Evolutionary conservation across 2,113 vertebrate species (phyloP).

Genomic region (Corvus moneduloides): DNA sequence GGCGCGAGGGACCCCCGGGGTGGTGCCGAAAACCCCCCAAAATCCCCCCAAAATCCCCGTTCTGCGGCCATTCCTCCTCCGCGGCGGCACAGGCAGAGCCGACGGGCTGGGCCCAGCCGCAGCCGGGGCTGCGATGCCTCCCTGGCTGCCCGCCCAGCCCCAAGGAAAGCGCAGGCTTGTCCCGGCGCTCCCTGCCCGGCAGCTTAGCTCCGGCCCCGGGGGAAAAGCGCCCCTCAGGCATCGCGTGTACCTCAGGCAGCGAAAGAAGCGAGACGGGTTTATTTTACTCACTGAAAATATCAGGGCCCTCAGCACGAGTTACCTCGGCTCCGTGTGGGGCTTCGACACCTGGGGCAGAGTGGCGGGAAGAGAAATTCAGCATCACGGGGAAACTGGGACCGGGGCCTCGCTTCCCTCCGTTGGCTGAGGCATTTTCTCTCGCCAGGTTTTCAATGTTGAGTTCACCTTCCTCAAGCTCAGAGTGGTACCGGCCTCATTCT

Average conservation of each 20-base stretch:
- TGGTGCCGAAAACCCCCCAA: neutral
- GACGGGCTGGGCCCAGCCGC: neutral
- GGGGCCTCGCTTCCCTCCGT: rapidly evolving
- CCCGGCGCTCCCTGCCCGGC: neutral
- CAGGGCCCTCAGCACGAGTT: neutral
- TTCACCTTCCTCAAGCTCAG: neutral
- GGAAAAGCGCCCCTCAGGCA: neutral
- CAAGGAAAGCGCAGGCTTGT: rapidly evolving
- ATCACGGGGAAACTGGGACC: rapidly evolving
- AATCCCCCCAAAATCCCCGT: neutral
- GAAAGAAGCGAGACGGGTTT: neutral
- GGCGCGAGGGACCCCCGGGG: neutral
- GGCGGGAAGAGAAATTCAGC: rapidly evolving
- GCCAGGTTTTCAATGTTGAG: rapidly evolving
- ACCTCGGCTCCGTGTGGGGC: neutral
- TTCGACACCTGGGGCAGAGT: neutral
- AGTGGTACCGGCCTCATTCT: rapidly evolving
- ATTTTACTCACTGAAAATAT: rapidly evolving
- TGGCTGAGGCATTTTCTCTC: neutral
- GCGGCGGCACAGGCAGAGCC: neutral
- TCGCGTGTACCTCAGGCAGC: rapidly evolving
- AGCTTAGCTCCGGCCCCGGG: neutral
- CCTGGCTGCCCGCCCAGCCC: neutral
- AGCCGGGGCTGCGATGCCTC: neutral
- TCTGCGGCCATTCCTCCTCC: neutral